Evolutionary conservation across 2,113 vertebrate species (phyloP), one percentile per base, ranked within the genome.

Genomic region (Bubo blakistoni): DNA sequence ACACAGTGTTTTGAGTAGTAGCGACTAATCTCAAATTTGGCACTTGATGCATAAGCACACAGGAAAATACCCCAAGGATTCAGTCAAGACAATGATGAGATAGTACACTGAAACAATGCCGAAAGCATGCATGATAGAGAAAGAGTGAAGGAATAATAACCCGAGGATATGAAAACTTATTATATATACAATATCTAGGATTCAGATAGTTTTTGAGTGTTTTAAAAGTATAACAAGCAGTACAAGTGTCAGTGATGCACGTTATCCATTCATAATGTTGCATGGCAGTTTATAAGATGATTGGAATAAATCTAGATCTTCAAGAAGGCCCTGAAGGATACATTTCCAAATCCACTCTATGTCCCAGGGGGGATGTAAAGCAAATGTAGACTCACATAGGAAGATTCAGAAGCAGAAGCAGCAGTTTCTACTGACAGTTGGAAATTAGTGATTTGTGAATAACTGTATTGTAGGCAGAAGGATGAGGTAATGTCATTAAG

Each of bases 21-120:
- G 36, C 2, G 36, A 36, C 15, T 47, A 54, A 40, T 36, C 27
- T 65, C 44, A 66, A 7, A 9, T 72, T 72, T 57, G 34, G 6
- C 3, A 52, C 6, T 52, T 38, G 19, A 36, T 67, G 11, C 38
- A 46, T 40, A 93, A 91, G 26, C 25, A 54, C 16, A 32, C 30
- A 15, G 13, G 36, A 13, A 66, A 77, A 67, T 10, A 81, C 4
- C 18, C 9, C 18, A 71, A 55, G 29, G 14, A 52, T 85, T 59
- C 81, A 36, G 47, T 36, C 8, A 67, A 62, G 47, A 32, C 7
- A 66, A 8, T 34, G 22, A 24, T 55, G 16, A 71, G 8, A 46
- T 4, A 12, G 2, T 14, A 29, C 20, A 62, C 8, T 46, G 46
- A 72, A 62, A 83, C 12, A n/a, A 21, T 52, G 57, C 0, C 0